A percentile compares a stretch with the other conserved stretches of the same genome.
phyloP scores from a whole-genome alignment of 2,888 invertebrate genomes.

The Mesorhabditis belari region DNA sequence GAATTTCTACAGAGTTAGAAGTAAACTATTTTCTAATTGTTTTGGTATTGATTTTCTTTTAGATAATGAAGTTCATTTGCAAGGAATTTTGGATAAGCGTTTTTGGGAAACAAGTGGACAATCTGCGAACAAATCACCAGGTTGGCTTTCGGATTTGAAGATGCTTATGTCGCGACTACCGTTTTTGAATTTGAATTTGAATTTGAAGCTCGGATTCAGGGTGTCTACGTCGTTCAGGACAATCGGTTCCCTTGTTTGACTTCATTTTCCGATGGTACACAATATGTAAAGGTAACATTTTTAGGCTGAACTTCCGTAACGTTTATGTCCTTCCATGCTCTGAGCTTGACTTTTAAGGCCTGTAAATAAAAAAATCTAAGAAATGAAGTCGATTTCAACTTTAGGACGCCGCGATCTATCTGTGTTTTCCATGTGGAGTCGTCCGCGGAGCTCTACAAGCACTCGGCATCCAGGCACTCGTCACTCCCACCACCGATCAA shows the following conservation, averaged over 20 bases:
- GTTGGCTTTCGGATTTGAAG: slow-evolving; percentile 34
- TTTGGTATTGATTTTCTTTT: slow-evolving; percentile 2
- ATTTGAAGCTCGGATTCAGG: slow-evolving; percentile 59
- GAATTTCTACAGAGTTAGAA: slow-evolving; percentile 85
- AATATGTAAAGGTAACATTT: slow-evolving; percentile 74
- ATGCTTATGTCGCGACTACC: not conserved
- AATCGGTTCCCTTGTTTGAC: slow-evolving; percentile 84
- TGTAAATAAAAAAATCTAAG: no score
- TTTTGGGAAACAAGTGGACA: slow-evolving; percentile 96
- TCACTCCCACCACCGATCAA: slow-evolving; percentile 66
- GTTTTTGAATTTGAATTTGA: not conserved
- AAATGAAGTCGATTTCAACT: slow-evolving; percentile 65
- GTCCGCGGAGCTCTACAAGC: slow-evolving; percentile 89
- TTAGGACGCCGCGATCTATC: slow-evolving; percentile 16
- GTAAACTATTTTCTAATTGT: slow-evolving; percentile 6
- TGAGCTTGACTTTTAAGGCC: no score
- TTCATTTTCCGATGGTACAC: slow-evolving; percentile 78
- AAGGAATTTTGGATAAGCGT: slow-evolving; percentile 98
- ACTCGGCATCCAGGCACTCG: slow-evolving; percentile 75
- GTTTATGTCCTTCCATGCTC: no score
- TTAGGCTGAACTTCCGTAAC: no score
- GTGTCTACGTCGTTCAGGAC: slow-evolving; percentile 93
- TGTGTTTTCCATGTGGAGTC: slow-evolving; percentile 90
- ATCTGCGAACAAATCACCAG: slow-evolving; percentile 85
- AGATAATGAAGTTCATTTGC: slow-evolving; percentile 91